phyloP scores from a whole-genome alignment of 2,888 invertebrate species.

The Apodemia zela region DNA sequence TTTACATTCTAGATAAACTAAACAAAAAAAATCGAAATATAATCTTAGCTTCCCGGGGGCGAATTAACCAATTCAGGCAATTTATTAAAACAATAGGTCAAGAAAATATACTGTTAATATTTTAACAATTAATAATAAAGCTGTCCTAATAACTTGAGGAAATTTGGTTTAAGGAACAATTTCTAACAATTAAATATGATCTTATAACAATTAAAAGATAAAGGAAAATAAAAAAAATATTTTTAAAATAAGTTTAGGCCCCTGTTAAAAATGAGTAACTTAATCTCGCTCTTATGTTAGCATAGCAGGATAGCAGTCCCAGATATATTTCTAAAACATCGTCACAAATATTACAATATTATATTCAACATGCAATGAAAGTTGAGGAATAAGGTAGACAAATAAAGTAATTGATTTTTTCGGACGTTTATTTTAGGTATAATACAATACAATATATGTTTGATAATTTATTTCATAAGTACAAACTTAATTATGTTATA shows the following conservation, averaged over 20 bases:
- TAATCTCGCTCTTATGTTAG: too few relatives aligned
- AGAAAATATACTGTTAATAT: not conserved
- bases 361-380: not conserved
- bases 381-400: constrained; percentile 2
- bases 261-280: too few relatives aligned
- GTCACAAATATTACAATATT: too few relatives aligned
- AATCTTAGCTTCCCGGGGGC: constrained; percentile 29
- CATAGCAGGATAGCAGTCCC: too few relatives aligned
- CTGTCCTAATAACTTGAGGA: too few relatives aligned
- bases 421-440: constrained; percentile 10
- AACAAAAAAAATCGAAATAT: constrained; percentile 9
- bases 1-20: constrained; percentile 9
- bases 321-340: too few relatives aligned
- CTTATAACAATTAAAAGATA: too few relatives aligned
- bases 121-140: too few relatives aligned
- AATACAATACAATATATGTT: not conserved
- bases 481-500: constrained; percentile 20
- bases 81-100: constrained; percentile 26
- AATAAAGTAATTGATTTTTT: constrained; percentile 4
- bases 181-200: too few relatives aligned
- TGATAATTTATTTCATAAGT: not conserved
- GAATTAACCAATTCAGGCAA: constrained; percentile 23
- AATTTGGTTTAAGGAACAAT: too few relatives aligned
- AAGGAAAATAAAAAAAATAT: too few relatives aligned
- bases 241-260: too few relatives aligned